Conservation (phyloP, 2,888 invertebrate species). For the Lagria hirta region DNA sequence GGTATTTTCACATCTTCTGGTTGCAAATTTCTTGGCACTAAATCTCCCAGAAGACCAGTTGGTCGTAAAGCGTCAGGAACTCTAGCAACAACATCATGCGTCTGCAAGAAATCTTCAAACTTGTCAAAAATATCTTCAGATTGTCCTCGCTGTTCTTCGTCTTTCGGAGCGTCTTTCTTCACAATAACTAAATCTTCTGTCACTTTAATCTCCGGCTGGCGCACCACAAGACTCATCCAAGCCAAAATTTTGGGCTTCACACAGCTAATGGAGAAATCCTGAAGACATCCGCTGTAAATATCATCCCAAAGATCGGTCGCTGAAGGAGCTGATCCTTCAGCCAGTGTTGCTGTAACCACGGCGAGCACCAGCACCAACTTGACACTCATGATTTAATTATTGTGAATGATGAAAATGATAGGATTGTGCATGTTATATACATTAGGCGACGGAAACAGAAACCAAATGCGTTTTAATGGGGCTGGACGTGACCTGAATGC, state of each 20-base stretch:
- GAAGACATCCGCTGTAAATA: slow-evolving; percentile 68
- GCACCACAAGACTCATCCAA: slow-evolving; percentile 69
- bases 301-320: slow-evolving; percentile 66
- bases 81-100: slow-evolving; percentile 73
- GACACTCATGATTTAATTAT: slow-evolving; percentile 36
- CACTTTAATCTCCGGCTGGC: slow-evolving; percentile 70
- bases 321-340: slow-evolving; percentile 55
- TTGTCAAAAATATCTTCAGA: slow-evolving; percentile 67
- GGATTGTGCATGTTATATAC: slow-evolving; percentile 44
- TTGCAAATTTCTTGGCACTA: slow-evolving; percentile 67
- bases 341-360: slow-evolving; percentile 28
- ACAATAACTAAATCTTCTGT: slow-evolving; percentile 76
- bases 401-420: slow-evolving; percentile 39
- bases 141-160: slow-evolving; percentile 57
- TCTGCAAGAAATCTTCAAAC: slow-evolving; percentile 73
- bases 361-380: slow-evolving; percentile 34
- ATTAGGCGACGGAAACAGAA: slow-evolving; percentile 52
- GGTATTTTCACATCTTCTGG: slow-evolving; percentile 72
- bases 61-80: slow-evolving; percentile 66
- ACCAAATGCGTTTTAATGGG: slow-evolving; percentile 49
- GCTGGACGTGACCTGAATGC: slow-evolving; percentile 49
- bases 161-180: slow-evolving; percentile 57
- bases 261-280: slow-evolving; percentile 70
- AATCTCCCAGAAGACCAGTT: slow-evolving; percentile 60
- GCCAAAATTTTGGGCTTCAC: slow-evolving; percentile 76